These are phyloP conservation scores for Phenganax marumi DNA, from an alignment of 92 coral and sea anemone genomes.

Conservation along the genomic window DNA sequence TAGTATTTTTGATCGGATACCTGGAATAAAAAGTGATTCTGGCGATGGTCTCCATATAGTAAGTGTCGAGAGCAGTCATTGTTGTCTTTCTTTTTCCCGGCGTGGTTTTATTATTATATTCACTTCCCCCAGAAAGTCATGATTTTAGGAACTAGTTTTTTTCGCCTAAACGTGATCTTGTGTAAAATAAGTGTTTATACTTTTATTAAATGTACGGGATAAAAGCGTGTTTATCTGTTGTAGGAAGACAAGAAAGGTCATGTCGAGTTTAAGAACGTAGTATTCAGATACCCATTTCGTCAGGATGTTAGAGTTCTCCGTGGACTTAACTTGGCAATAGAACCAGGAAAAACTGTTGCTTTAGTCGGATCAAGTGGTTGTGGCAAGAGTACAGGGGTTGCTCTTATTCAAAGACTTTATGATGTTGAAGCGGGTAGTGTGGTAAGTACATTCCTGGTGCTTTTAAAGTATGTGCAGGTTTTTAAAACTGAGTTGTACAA, in stretches of 20 bases:
- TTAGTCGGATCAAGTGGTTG: conserved; percentile 74
- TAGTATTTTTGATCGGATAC: conserved; percentile 68
- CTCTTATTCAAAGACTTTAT: conserved; percentile 66
- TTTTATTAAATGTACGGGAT: no score
- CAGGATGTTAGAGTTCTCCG: conserved; percentile 64
- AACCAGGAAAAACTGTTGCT: conserved; percentile 65
- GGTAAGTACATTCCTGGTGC: conserved; percentile 41
- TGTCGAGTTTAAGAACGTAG: conserved; percentile 14
- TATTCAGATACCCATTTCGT: conserved; percentile 65
- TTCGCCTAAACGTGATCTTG: no score
- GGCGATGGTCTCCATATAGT: conserved; percentile 72
- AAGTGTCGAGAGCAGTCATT: conserved; percentile 27
- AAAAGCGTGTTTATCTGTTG: no score
- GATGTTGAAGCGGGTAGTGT: conserved; percentile 60
- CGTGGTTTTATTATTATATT: no score
- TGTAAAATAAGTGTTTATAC: no score
- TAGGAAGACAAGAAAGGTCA: no score
- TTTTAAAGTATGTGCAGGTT: not conserved
- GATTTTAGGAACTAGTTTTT: no score
- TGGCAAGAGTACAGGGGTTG: conserved; percentile 64
- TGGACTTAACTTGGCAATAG: conserved; percentile 50
- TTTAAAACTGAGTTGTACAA: no score
- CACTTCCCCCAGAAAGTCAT: no score
- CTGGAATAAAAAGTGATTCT: conserved; percentile 75
- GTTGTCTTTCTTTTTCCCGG: no score